Base-by-base conservation (phyloP, 2,797 vertebrate species). In the Sebastes glaucus region DNA sequence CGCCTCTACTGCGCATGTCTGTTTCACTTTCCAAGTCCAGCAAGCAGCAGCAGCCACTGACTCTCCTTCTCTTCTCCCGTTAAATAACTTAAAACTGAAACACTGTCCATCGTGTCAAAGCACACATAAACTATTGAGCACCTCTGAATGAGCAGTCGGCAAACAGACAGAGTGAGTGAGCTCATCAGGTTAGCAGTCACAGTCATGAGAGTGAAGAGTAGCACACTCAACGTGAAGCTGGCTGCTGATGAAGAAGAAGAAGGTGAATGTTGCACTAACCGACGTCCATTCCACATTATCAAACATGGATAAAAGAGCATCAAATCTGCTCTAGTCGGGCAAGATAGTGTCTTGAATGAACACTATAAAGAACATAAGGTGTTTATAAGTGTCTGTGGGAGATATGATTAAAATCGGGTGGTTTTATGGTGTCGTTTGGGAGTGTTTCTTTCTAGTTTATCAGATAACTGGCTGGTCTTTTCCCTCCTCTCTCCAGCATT, bases 251-350 rank as follows among this genome's bases (percentile, higher is more conserved):
- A 92, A 93, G 93, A 94, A 93, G 93, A 94, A 88, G 91, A 94
- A 88, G 91, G 88, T 80, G 92, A 94, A 94, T 75, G 90, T 91
- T 94, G 77, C 77, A 76, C 88, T 87, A 66, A 16, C 73, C 92
- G 92, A 93, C 94, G 84, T 94, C 94, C 94, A 94, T 96, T 94
- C 90, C 92, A 88, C 88, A 86, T 28, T 82, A 84, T 82, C 84
- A 79, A 81, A 89, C 84, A 89, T 87, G 11, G 55, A 25, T 18
- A 71, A 86, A 78, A 74, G 62, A 57, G 35, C 46, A 72, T 2
- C 63, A 57, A 81, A 83, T 1, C 49, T 56, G 23, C 56, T 57
- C 27, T 1, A 16, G 8, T 35, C 71, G 46, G 10, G 57, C 71
- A 14, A 76, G 13, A 82, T 4, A 10, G 9, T 74, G 56, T 63